Base-by-base conservation (phyloP, 2,888 invertebrate species). In the Heliconius charithonia region DNA sequence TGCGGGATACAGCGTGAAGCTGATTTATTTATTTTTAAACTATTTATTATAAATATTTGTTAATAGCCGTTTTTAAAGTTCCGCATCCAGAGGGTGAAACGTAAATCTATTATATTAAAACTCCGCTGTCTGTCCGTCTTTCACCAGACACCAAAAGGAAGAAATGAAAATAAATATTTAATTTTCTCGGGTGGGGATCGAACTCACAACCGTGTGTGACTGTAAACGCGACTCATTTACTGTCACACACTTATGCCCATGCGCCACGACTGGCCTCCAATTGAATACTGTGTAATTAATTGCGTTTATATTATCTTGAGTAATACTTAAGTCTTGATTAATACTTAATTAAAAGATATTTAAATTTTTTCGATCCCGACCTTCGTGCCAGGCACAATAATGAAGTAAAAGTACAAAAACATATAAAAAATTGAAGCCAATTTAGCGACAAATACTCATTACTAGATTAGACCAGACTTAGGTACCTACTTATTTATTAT, bases 1-100 rank as follows among this genome's bases (percentile, higher is more conserved):
- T n/a, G n/a, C n/a, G n/a, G n/a, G n/a, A n/a, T n/a, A n/a, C n/a
- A n/a, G n/a, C n/a, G n/a, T n/a, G n/a, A n/a, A n/a, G n/a, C n/a
- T n/a, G n/a, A n/a, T n/a, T n/a, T n/a, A n/a, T n/a, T n/a, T n/a
- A n/a, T n/a, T n/a, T n/a, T n/a, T n/a, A n/a, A n/a, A 78, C 65
- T 78, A 71, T 75, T 75, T 56, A 79, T 67, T 12, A 25, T 29
- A 45, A 62, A 69, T 76, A 72, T 79, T 76, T 63, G 16, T 65
- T 29, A 79, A 80, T 22, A 71, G 65, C 16, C 56, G n/a, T 56
- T 71, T 56, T 72, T 66, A 62, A 19, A 25, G 19, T 45, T 16
- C 45, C 16, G 45, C 4, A 19, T 19, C 6, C 45, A 45, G 19
- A 45, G 6, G 16, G 0, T 45, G 45, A 45, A 45, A 45, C 6